These are phyloP conservation scores for Thalassophryne amazonica DNA, from an alignment of 2,797 vertebrate genomes.

Conservation along the genomic window DNA sequence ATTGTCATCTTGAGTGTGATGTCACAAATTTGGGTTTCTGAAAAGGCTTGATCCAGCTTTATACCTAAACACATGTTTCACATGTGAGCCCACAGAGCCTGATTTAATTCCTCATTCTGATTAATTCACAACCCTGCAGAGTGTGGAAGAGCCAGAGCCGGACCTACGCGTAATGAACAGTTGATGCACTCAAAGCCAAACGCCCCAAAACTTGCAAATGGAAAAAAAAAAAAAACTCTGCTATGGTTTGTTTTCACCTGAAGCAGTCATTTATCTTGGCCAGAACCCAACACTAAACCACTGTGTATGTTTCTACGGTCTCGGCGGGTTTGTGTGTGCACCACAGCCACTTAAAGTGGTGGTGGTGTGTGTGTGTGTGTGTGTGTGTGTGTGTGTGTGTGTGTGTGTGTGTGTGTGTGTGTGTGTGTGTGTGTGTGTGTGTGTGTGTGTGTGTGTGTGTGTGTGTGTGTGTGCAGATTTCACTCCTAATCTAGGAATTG, in stretches of 20 bases:
- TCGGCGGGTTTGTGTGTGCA: constrained; percentile 74
- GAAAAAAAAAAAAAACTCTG: constrained; percentile 49
- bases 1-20: constrained; percentile 35
- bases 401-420: too few relatives aligned
- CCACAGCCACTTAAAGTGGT: constrained; percentile 80
- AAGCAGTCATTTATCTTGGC: constrained; percentile 83
- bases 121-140: constrained; percentile 56
- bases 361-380: too few relatives aligned
- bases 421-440: too few relatives aligned
- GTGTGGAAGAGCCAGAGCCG: constrained; percentile 33
- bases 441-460: too few relatives aligned
- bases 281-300: constrained; percentile 74
- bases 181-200: constrained; percentile 53
- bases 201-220: constrained; percentile 48
- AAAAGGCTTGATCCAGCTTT: constrained; percentile 38
- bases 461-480: constrained; percentile 76
- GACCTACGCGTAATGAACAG: constrained; percentile 56
- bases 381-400: too few relatives aligned
- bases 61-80: constrained; percentile 51
- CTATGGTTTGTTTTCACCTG: constrained; percentile 82
- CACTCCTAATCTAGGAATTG: constrained; percentile 80
- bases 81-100: constrained; percentile 42
- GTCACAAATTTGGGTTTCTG: constrained; percentile 41
- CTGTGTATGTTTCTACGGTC: constrained; percentile 83
- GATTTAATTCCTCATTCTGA: constrained; percentile 61